These are phyloP conservation scores for Passer montanus DNA, from an alignment of 2,113 vertebrate species.

Conservation along the genomic window DNA sequence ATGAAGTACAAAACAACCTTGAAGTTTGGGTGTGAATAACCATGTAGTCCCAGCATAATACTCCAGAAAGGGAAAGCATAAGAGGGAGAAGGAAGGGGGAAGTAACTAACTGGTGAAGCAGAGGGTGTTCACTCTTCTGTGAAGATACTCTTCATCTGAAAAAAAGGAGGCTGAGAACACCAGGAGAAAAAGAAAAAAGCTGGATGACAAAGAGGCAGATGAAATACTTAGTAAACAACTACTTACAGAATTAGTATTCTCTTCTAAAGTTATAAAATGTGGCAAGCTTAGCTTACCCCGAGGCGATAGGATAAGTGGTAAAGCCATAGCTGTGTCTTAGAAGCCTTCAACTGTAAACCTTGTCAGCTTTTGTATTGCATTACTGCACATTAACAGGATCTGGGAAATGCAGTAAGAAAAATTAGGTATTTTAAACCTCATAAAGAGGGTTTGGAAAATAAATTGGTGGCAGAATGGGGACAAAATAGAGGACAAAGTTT, in stretches of 20 bases:
- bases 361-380: not conserved
- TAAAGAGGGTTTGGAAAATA: slow-evolving; percentile 1
- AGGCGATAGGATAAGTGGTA: not conserved
- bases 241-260: not conserved
- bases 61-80: not conserved
- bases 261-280: not conserved
- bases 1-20: not conserved
- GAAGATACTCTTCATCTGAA: not conserved
- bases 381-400: not conserved
- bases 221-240: not conserved
- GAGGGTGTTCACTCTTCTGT: not conserved
- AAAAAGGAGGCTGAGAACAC: not conserved
- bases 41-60: not conserved
- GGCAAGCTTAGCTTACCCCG: not conserved
- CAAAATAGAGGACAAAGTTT: not conserved
- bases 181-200: not conserved
- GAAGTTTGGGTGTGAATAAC: not conserved
- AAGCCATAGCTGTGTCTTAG: not conserved
- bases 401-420: not conserved
- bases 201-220: not conserved
- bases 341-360: not conserved
- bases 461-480: slow-evolving; percentile 29
- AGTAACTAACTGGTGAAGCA: not conserved
- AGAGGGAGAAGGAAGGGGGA: not conserved
- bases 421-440: not conserved